A percentile compares a stretch with the other conserved stretches of the same genome.
These are phyloP conservation scores for Cyprinodon diabolis DNA, from an alignment of 2,797 vertebrate genomes.

Conservation along the genomic window DNA sequence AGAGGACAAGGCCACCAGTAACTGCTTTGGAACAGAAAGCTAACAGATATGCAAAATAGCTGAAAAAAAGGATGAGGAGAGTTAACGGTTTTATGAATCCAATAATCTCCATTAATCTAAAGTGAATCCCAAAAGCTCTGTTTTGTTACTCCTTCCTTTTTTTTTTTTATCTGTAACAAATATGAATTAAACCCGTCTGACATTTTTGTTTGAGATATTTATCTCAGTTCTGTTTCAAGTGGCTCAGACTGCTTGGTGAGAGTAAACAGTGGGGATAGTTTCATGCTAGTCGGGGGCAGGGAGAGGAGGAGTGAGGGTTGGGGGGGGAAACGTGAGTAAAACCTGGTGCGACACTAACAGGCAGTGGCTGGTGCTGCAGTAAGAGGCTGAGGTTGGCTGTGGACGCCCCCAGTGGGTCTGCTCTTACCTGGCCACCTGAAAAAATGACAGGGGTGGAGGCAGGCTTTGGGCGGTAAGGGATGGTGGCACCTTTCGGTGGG, in stretches of 20 bases:
- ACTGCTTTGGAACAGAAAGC: not conserved
- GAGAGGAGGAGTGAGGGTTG: constrained; percentile 62
- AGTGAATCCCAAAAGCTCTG: not conserved
- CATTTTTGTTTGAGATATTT: constrained; percentile 3
- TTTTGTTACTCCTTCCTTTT: not conserved
- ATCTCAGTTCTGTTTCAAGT: constrained; percentile 55
- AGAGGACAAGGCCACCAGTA: too few relatives aligned
- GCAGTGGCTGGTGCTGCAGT: constrained; percentile 99
- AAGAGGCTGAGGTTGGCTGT: constrained; percentile 99
- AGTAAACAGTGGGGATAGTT: constrained; percentile 58
- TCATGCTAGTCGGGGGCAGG: constrained; percentile 56
- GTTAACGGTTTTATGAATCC: not conserved
- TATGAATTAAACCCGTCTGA: not conserved
- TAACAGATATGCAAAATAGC: not conserved
- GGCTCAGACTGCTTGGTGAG: constrained; percentile 44
- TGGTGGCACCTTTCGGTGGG: constrained; percentile 99
- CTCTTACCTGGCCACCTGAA: constrained; percentile 99
- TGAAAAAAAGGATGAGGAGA: not conserved
- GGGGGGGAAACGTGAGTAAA: constrained; percentile 83
- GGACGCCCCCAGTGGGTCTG: constrained; percentile 97
- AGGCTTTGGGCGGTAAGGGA: constrained; percentile 99
- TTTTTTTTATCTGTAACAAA: not conserved
- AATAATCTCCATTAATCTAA: not conserved
- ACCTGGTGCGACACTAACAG: constrained; percentile 96
- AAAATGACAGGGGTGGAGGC: constrained; percentile 99